These are phyloP conservation scores for Halyomorpha halys DNA, from an alignment of 1,140 invertebrate species.

Conservation along the genomic window DNA sequence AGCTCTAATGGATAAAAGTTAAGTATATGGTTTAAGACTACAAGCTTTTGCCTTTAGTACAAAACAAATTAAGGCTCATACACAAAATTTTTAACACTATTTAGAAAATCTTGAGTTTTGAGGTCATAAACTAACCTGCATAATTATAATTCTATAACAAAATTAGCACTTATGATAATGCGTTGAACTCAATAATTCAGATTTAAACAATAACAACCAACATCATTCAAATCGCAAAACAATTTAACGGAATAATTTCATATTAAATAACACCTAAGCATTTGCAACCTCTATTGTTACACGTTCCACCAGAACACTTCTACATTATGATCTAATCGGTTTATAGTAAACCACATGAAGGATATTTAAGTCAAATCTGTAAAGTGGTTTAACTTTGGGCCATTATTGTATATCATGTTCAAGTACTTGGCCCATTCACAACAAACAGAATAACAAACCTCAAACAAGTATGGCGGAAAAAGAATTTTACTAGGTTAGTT, in stretches of 20 bases:
- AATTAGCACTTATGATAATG: neutral
- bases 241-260: neutral
- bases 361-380: too few relatives aligned
- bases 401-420: neutral
- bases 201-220: too few relatives aligned
- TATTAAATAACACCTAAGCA: neutral
- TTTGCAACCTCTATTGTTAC: neutral
- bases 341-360: neutral
- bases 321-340: neutral
- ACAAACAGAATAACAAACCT: constrained; percentile 17
- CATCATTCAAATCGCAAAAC: neutral
- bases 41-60: too few relatives aligned
- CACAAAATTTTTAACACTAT: too few relatives aligned
- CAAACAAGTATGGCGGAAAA: constrained; percentile 19
- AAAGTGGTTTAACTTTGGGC: too few relatives aligned
- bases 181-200: too few relatives aligned
- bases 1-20: too few relatives aligned
- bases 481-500: constrained; percentile 13
- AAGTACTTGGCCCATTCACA: constrained; percentile 9
- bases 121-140: constrained; percentile 12
- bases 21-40: too few relatives aligned
- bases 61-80: too few relatives aligned
- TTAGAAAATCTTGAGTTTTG: neutral
- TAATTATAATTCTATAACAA: neutral
- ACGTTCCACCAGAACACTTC: neutral